Conservation (phyloP, 2,113 vertebrate genomes). For the Lophura nycthemera region DNA sequence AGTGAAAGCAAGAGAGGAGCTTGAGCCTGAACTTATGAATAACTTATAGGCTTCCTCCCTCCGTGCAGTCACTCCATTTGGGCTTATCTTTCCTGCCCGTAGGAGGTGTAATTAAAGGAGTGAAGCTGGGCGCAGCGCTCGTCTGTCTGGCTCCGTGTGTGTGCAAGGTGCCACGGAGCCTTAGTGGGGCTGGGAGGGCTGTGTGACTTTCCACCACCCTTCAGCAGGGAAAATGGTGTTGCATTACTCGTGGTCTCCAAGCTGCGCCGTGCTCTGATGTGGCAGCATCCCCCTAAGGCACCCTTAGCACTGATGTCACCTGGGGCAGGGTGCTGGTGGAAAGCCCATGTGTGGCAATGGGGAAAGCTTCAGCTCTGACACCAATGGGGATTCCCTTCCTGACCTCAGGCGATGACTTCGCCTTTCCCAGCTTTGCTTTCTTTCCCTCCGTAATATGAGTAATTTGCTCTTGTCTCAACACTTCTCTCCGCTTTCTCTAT, state of each 20-base stretch:
- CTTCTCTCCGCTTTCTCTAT: constrained; percentile 36
- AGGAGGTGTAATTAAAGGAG: constrained; percentile 69
- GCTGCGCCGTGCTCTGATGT: background rate
- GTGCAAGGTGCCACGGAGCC: background rate
- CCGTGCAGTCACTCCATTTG: constrained; percentile 63
- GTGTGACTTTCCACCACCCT: background rate
- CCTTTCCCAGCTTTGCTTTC: background rate
- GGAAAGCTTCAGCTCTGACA: accelerated
- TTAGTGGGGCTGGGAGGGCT: background rate
- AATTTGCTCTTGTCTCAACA: constrained; percentile 63
- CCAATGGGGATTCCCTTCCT: background rate
- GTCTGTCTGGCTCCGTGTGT: background rate
- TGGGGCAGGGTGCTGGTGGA: accelerated
- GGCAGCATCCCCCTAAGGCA: background rate
- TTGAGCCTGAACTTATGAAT: constrained; percentile 71
- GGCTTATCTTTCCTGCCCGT: constrained; percentile 66
- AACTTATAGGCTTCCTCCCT: constrained; percentile 73
- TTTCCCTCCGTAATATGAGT: background rate
- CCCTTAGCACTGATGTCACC: accelerated
- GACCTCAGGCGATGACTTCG: background rate
- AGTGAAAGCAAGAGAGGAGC: constrained; percentile 64
- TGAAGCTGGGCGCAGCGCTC: background rate
- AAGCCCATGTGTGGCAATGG: background rate
- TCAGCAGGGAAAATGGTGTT: background rate
- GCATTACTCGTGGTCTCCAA: accelerated